Evolutionary conservation across 2,888 invertebrate species (phyloP), one percentile per base, ranked within the genome.

Genomic region (Drosophila nigritarsus): DNA sequence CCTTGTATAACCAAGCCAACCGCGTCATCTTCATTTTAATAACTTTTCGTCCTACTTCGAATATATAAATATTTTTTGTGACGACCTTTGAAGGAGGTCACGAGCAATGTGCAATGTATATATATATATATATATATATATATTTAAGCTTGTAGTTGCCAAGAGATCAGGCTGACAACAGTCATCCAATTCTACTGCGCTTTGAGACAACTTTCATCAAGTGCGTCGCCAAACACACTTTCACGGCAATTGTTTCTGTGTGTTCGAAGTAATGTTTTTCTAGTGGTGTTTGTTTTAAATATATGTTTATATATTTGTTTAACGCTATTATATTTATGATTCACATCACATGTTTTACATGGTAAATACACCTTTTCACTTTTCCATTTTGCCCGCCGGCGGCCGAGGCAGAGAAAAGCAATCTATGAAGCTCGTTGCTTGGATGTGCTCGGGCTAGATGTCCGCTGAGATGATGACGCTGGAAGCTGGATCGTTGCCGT

Each of bases 381-480:
- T 24, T 8, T 24, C 8, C 49, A 49, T 18, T 27, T 49, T 27
- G 27, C 18, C 7, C 3, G 24, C 3, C 15, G 15, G 45, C 8
- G 24, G 15, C 15, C 24, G 15, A 4, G 7, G 15, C 45, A 24
- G 8, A 24, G 24, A 45, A 45, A 24, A 40, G 18, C 4, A 9
- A 45, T 45, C 15, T 15, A 24, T 45, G 20, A 45, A 45, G 3
- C 45, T 20, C 7, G 45, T 15, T 45, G 45, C 45, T 45, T 7
- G 20, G 7, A 15, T 45, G 15, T 45, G 45, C 2, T 27, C 27
- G 15, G 20, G 24, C 30, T 64, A 76, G 11, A 32, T 48, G 53
- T 78, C 80, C 20, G 67, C 11, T 48, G 58, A 38, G 48, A 63
- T 49, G 34, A 24, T 45, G 40, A n/a, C 29, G 32, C 13, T 38